These are phyloP conservation scores for Toxostoma redivivum DNA, from an alignment of 2,113 vertebrate genomes.

Conservation along the genomic window DNA sequence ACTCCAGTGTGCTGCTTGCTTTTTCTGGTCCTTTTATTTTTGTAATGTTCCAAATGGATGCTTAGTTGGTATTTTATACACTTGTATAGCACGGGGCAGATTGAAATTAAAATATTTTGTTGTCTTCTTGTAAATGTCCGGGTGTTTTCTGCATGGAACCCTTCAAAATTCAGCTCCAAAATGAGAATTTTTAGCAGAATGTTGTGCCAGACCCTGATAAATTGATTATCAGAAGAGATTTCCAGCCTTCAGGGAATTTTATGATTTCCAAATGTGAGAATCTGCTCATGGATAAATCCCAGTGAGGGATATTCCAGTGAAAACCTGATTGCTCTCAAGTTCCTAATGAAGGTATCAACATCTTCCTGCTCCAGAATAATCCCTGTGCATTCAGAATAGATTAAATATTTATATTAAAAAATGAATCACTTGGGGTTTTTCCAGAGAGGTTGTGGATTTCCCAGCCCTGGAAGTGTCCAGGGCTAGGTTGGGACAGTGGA, in stretches of 20 bases:
- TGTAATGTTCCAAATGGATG: neutral
- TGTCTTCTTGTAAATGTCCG: slow-evolving; percentile 28
- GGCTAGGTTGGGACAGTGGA: neutral
- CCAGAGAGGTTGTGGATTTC: neutral
- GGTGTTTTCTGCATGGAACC: neutral
- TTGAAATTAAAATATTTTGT: slow-evolving; percentile 65
- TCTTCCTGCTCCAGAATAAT: neutral
- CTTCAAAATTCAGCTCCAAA: neutral
- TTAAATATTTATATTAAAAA: accelerated
- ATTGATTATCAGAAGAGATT: neutral
- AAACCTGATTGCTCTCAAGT: neutral
- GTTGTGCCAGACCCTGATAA: neutral
- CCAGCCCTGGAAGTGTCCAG: neutral
- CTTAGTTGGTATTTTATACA: slow-evolving; percentile 53
- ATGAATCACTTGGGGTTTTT: neutral
- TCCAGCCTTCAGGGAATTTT: neutral
- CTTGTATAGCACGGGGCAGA: slow-evolving; percentile 45
- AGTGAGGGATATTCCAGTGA: neutral
- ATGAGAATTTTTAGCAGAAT: neutral
- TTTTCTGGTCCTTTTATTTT: neutral
- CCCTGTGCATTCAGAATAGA: neutral
- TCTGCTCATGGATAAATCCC: neutral
- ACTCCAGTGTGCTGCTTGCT: slow-evolving; percentile 15
- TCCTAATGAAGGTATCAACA: neutral
- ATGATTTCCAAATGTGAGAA: neutral